These are phyloP conservation scores for Poecilobothrus nobilitatus DNA, from an alignment of 2,888 invertebrate genomes.

Conservation along the genomic window DNA sequence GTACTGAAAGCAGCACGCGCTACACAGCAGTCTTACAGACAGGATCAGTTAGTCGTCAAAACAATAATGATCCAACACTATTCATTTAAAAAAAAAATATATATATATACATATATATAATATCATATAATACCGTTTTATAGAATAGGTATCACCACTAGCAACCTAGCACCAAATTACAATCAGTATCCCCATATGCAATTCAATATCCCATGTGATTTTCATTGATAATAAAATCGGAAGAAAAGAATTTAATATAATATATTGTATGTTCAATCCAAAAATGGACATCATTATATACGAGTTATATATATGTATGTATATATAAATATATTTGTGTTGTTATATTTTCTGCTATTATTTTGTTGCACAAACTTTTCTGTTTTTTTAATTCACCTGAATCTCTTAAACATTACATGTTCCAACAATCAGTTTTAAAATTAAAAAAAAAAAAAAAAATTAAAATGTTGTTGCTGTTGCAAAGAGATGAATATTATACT, in stretches of 20 bases:
- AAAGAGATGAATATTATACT: too few species aligned
- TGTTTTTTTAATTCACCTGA: not conserved
- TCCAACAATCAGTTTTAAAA: not conserved
- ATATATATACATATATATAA: not conserved
- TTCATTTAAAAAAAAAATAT: too few species aligned
- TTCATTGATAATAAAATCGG: too few species aligned
- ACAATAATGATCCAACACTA: too few species aligned
- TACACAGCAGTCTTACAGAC: not conserved
- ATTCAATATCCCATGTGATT: too few species aligned
- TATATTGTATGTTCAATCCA: not conserved
- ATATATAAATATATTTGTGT: not conserved
- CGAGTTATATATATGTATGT: too few species aligned
- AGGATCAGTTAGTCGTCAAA: too few species aligned
- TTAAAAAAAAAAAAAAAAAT: not conserved
- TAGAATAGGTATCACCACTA: too few species aligned
- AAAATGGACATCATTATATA: not conserved
- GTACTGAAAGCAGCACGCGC: not conserved
- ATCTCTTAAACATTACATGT: not conserved
- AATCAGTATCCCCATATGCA: too few species aligned
- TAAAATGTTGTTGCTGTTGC: not conserved
- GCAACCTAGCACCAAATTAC: too few species aligned
- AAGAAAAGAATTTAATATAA: too few species aligned
- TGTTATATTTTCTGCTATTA: not conserved
- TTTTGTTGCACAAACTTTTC: not conserved
- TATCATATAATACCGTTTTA: too few species aligned